Base-by-base conservation (phyloP, 2,113 vertebrate genomes). In the Pterocles orientalis region DNA sequence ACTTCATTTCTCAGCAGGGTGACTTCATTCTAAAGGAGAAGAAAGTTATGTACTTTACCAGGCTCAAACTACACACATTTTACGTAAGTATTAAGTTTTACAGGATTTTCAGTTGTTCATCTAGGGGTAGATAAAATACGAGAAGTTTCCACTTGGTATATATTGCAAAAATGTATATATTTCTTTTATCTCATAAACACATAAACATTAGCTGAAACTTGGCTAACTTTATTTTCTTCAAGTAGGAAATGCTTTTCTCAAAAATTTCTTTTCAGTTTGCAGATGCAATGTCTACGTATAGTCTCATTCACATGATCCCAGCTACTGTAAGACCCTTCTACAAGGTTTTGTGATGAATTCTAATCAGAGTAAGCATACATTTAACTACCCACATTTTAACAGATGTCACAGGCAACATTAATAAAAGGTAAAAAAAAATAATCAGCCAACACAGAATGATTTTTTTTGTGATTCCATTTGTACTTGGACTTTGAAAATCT, bases 1-100 rank as follows among this genome's bases (percentile, higher is more conserved):
- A 99, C 99, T 99, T 99, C 99, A 98, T 98, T 99, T 98, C 99
- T 99, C 99, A 99, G 99, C 98, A 99, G 99, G 98, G 99, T 99
- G 98, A 99, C 99, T 99, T 99, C 99, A 97, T 97, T 99, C 99
- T 99, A 97, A 96, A 97, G 97, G 97, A 97, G 96, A 97, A 98
- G 95, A 98, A 98, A 98, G 96, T 98, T 97, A 97, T 60, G 43
- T 96, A 98, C 95, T 97, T 98, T 97, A 98, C 83, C 84, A 97
- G 69, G 93, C 90, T 96, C 96, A 95, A 88, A 95, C 91, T 94
- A 95, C 66, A 86, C 68, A 66, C 12, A 76, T 96, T 97, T 97
- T 93, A 97, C 92, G 86, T 56, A 77, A 97, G 56, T 82, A 94
- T 94, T 96, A 96, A 97, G 96, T 83, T 86, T 89, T 91, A 94